Conservation (phyloP, 1,140 invertebrate species). For the Hylyphantes graminicola region DNA sequence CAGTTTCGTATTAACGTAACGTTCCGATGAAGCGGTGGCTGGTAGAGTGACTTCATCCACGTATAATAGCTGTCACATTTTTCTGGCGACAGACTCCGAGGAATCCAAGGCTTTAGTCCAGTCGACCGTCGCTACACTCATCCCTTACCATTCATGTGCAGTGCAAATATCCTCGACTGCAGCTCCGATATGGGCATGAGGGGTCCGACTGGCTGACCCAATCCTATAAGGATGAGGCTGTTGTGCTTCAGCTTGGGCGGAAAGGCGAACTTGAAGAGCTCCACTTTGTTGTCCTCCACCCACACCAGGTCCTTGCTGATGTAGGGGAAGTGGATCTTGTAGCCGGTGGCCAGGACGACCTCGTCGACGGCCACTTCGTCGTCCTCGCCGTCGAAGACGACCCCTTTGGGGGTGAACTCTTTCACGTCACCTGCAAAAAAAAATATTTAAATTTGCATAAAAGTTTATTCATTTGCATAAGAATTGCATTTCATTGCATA, state of each 20-base stretch:
- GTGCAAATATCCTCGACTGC: constrained; percentile 69
- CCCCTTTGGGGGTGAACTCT: constrained; percentile 65
- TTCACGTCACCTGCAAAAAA: constrained; percentile 62
- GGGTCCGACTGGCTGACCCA: constrained; percentile 71
- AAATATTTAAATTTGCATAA: background rate
- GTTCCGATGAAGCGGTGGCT: too few relatives aligned
- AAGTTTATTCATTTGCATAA: too few relatives aligned
- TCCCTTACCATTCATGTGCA: constrained; percentile 61
- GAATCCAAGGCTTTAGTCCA: too few relatives aligned
- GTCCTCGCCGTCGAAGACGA: constrained; percentile 65
- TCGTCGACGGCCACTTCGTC: constrained; percentile 64
- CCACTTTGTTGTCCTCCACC: constrained; percentile 67
- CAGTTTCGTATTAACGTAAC: too few relatives aligned
- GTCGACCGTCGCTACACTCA: too few relatives aligned
- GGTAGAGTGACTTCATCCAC: too few relatives aligned
- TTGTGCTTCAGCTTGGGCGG: constrained; percentile 65
- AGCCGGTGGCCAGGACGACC: constrained; percentile 68
- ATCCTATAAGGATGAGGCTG: constrained; percentile 71
- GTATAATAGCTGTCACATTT: too few relatives aligned
- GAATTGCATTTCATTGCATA: too few relatives aligned
- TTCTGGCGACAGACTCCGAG: too few relatives aligned
- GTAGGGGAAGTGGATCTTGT: constrained; percentile 69
- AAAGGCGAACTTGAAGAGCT: constrained; percentile 70
- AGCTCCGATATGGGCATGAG: constrained; percentile 72
- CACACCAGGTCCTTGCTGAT: constrained; percentile 63